Evolutionary conservation across 2,113 vertebrate species (phyloP).

Genomic region (Tyrannus savana): DNA sequence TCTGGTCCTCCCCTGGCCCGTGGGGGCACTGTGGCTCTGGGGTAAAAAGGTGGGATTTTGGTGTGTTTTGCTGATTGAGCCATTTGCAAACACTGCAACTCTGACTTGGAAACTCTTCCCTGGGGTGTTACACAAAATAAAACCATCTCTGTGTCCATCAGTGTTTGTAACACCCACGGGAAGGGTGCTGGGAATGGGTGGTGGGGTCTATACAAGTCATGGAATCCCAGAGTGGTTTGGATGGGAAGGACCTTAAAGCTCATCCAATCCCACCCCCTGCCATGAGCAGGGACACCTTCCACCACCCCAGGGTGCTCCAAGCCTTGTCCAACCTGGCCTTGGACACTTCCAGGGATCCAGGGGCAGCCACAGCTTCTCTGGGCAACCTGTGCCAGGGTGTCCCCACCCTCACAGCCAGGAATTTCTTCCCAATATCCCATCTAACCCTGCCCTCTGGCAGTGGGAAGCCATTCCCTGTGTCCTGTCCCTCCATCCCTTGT

Average conservation of each 20-base stretch:
- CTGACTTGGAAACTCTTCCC: neutral
- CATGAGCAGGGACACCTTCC: neutral
- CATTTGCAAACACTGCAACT: neutral
- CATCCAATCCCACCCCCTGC: neutral
- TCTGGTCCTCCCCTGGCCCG: neutral
- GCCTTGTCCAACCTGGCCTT: fast-evolving
- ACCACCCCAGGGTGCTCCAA: fast-evolving
- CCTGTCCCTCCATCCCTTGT: neutral
- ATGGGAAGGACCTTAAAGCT: neutral
- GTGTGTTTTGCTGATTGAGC: neutral
- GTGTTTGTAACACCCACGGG: fast-evolving
- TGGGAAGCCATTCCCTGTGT: neutral
- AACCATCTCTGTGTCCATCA: neutral
- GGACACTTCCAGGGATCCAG: neutral
- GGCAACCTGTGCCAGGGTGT: neutral
- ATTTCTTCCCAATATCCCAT: neutral
- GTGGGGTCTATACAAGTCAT: fast-evolving
- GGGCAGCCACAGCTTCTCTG: neutral
- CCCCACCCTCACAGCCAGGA: fast-evolving
- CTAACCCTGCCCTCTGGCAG: neutral
- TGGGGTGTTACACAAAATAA: neutral
- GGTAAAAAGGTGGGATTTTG: neutral
- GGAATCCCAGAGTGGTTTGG: neutral
- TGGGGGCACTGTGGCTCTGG: fast-evolving
- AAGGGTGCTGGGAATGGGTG: neutral